Percentiles rank a stretch among this genome's conserved stretches.
phyloP scores from a whole-genome alignment of 2,113 vertebrate species.

The Hemicordylus capensis region DNA sequence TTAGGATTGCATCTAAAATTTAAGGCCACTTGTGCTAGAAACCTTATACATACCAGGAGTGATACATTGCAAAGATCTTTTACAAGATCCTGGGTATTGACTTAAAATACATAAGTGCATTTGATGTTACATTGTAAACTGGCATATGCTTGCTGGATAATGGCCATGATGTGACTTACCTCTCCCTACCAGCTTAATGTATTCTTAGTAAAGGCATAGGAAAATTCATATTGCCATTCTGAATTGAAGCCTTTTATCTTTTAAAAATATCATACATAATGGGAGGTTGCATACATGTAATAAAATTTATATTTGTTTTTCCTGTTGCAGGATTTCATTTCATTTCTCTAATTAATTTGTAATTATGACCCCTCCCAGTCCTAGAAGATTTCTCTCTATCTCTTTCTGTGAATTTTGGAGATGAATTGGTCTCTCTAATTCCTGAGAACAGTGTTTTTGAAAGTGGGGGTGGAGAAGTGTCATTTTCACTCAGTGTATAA shows the following conservation, averaged over 20 bases:
- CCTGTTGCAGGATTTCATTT: background rate
- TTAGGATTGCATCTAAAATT: background rate
- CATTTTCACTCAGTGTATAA: constrained; percentile 48
- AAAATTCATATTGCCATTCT: background rate
- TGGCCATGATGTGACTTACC: background rate
- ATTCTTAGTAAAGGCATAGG: background rate
- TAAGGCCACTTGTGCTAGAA: background rate
- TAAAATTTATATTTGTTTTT: background rate
- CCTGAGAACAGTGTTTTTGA: constrained; percentile 5
- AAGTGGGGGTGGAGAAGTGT: background rate
- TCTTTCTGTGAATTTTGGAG: background rate
- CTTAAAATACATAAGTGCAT: background rate
- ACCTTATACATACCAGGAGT: background rate
- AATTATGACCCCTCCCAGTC: background rate
- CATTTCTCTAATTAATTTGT: constrained; percentile 1
- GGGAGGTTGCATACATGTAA: rapidly evolving
- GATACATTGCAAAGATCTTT: too few relatives aligned
- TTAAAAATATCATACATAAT: background rate
- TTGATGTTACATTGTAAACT: background rate
- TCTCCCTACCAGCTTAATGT: background rate
- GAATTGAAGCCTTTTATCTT: background rate
- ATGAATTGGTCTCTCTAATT: constrained; percentile 22
- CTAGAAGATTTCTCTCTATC: background rate
- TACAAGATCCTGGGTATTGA: background rate
- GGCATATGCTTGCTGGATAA: background rate